Evolutionary conservation across 37 sponge, comb jelly and placozoan genomes (phyloP), one percentile per base, ranked within the genome.

Genomic region (Hormiphora californensis): DNA sequence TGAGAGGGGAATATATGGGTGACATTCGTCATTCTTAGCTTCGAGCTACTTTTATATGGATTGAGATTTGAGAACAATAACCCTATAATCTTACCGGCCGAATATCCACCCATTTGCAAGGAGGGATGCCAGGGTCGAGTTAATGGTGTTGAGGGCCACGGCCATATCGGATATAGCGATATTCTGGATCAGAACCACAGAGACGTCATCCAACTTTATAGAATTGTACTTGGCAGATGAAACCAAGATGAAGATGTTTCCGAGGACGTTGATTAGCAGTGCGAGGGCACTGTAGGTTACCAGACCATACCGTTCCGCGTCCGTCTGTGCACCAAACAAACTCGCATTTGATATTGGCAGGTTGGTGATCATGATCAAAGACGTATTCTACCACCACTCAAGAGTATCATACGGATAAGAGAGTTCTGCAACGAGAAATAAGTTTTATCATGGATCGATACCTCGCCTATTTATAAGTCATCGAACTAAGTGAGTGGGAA

Each of bases 301-400:
- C 5, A 73, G 81, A 30, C 35, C 23, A 46, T 73, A 73, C 0
- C 81, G 41, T 21, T 73, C 44, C 21, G 25, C 0, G 44, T 39
- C 44, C 3, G 43, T 73, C 81, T 73, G 9, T n/a, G 43, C 21
- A 19, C 44, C 81, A 36, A 36, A 73, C 2, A 73, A 30, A 0
- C 46, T 73, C 28, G 40, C 46, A 30, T 73, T 73, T 1, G 81
- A 73, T n/a, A 73, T 73, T 8, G 81, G 81, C 27, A 73, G 46
- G 0, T 27, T 73, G n/a, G 43, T 21, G 36, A 73, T 36, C 35
- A 11, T 73, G n/a, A n/a, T n/a, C n/a, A n/a, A n/a, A n/a, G n/a
- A n/a, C n/a, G n/a, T n/a, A n/a, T n/a, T n/a, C n/a, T n/a, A n/a
- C n/a, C n/a, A n/a, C n/a, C n/a, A n/a, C n/a, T n/a, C n/a, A n/a